Base-by-base conservation (phyloP, 2,888 invertebrate genomes). In the Lasioglossum marginatum region DNA sequence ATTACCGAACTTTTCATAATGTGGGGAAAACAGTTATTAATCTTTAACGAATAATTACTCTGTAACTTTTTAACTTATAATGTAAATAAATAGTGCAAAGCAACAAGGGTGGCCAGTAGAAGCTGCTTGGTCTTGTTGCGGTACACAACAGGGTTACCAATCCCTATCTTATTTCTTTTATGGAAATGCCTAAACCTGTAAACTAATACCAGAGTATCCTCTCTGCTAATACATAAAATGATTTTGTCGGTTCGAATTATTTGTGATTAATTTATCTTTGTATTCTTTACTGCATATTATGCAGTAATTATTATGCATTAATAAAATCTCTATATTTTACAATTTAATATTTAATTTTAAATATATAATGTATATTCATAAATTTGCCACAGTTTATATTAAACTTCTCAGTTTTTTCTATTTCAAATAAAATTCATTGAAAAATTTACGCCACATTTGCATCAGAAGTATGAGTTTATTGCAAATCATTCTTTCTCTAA, bases 1-100 rank as follows among this genome's bases (percentile, higher is more conserved):
- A 81, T 92, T 89, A 93, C 93, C 93, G 91, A 85, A 87, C 92
- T 90, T 82, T 92, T 93, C 93, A 93, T 93, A 63, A 79, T 91
- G 91, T 14, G 70, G 82, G 77, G 48, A 81, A 70, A 79, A 48
- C 40, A 66, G 63, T 63, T 66, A 52, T 34, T 73, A 77, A 74
- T 60, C 31, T 74, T 82, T 80, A 79, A 57, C 66, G 37, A 80
- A 37, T 72, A 74, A 34, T 40, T 68, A 75, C 31, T 60, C 68
- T 37, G 34, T 37, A 68, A 68, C 82, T 77, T 63, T 60, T 45
- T 48, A 83, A 86, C 37, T 81, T 83, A 82, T 60, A 86, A 90
- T 79, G 88, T 90, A 90, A 90, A 90, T 89, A 90, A 86, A 90
- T 90, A 40, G 19, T 83, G 72, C 72, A 60, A 73, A 66, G 68